Evolutionary conservation across 30 jellyfish, hydroid and myxozoan genomes (phyloP), one percentile per base, ranked within the genome.

Genomic region (Turritopsis rubra): DNA sequence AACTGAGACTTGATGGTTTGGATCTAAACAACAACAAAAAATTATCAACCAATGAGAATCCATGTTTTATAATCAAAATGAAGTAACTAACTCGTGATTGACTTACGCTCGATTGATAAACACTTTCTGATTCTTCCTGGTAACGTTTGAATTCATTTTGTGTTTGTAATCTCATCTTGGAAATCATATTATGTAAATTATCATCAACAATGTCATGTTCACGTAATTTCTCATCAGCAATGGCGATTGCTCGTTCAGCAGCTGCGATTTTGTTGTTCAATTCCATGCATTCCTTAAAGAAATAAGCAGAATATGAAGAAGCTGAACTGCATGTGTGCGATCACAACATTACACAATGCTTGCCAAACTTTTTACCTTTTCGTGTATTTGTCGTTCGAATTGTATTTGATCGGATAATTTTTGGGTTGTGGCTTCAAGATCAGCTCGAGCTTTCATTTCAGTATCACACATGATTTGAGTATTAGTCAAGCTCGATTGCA

Each of bases 131-230:
- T 84, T 87, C 96, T 75, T 91, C 96, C 75, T 83, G 95, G 86
- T 74, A 91, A 17, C 95, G 85, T 73, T 89, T 81, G 86, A 91
- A 75, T 24, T 91, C 96, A 28, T 91, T 88, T 75, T 86, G 95
- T 21, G 95, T 91, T 75, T 91, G 97, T 71, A 87, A 52, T 91
- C 95, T 80, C 84, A 91, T 89, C 73, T 84, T 83, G 54, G 95
- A 90, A 31, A 91, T 74, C 90, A 79, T 85, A 31, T 81, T 75
- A 3, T 89, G 85, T 79, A 91, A 68, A 29, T 91, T 91, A 3
- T 91, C 97, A 72, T 92, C 98, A 65, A 92, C 83, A 29, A 84
- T 86, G 52, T 88, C 89, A 83, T 87, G 98, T 41, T 88, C 98
- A 71, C 81, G 87, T 30, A 92, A 79, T 72, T 91, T 77, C 29